Percentiles rank a stretch among this genome's conserved stretches.
phyloP scores from a whole-genome alignment of 2,797 vertebrate genomes.

The Leptatherina wallacei region DNA sequence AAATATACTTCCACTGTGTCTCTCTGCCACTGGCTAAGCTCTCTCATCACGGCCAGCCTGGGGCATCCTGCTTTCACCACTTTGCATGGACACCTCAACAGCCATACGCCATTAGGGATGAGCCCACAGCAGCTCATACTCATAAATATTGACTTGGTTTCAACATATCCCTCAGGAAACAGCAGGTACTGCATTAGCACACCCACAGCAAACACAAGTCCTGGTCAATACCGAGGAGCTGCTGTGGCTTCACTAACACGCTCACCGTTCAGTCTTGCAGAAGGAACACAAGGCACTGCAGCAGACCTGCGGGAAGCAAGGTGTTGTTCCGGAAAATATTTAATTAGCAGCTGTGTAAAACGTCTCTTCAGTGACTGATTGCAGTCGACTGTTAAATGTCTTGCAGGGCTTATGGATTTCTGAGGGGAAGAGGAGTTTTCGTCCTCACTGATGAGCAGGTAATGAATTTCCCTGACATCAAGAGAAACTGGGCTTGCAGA shows the following conservation, averaged over 20 bases:
- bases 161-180: constrained; percentile 67
- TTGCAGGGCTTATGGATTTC: constrained; percentile 22
- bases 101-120: constrained; percentile 67
- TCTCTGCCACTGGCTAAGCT: constrained; percentile 12
- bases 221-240: constrained; percentile 40
- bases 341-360: constrained; percentile 63
- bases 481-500: constrained; percentile 30
- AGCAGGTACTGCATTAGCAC: constrained; percentile 68
- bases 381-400: constrained; percentile 33
- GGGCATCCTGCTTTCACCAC: constrained; percentile 42
- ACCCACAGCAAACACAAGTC: constrained; percentile 55
- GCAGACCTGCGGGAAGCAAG: constrained; percentile 36
- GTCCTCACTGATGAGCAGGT: constrained; percentile 18
- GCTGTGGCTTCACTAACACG: constrained; percentile 37
- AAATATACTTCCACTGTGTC: constrained; percentile 8
- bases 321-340: constrained; percentile 51
- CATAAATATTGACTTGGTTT: constrained; percentile 80
- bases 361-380: constrained; percentile 36
- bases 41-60: constrained; percentile 44
- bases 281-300: constrained; percentile 23
- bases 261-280: constrained; percentile 11
- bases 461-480: constrained; percentile 40
- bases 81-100: constrained; percentile 63
- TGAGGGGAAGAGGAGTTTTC: constrained; percentile 1
- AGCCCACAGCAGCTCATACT: constrained; percentile 69